Evolutionary conservation across 1,140 invertebrate species (phyloP), one percentile per base, ranked within the genome.

Genomic region (Druon quercuslanigerum): DNA sequence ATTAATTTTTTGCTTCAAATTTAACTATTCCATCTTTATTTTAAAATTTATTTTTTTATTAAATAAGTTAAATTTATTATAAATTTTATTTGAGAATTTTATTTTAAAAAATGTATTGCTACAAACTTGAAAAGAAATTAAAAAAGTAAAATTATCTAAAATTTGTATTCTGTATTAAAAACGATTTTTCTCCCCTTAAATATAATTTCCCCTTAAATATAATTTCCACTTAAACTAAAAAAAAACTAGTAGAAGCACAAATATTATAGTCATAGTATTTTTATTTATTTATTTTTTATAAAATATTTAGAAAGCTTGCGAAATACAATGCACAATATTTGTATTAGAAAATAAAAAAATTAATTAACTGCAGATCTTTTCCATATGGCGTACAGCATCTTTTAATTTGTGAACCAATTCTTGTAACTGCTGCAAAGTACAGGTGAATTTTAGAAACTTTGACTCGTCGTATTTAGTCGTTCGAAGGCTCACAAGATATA

Each of bases 371-470:
- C 86, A 82, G 20, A 93, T 82, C 84, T 92, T 94, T 83, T 95
- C 93, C 82, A 93, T 92, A 87, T 94, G 94, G 84, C 92, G 87
- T 52, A 93, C 89, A 40, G 93, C 90, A 85, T 95, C 94, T 88
- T 94, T 94, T 13, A 95, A 87, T 87, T 95, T 95, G 76, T 93
- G 92, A 56, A 95, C 92, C 74, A 95, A 87, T 87, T 95, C 94
- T 89, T 95, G 94, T 54, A 95, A 84, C 83, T 95, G 92, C 74
- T 94, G 93, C 20, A 92, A 90, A 19, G 92, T 93, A 84, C 94
- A 95, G 3, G 91, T 92, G 84, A 95, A 95, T 56, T 90, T 89
- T 51, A 95, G 79, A 84, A 92, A 87, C 51, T 92, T 89, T 57
- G 86, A 76, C 46, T 88, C 84, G 71, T 91, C 91, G 50, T 83